Percentiles rank a stretch among this genome's conserved stretches.
These are phyloP conservation scores for Pseudocheirus occidentalis DNA, from an alignment of 2,797 vertebrate species.

Conservation along the genomic window DNA sequence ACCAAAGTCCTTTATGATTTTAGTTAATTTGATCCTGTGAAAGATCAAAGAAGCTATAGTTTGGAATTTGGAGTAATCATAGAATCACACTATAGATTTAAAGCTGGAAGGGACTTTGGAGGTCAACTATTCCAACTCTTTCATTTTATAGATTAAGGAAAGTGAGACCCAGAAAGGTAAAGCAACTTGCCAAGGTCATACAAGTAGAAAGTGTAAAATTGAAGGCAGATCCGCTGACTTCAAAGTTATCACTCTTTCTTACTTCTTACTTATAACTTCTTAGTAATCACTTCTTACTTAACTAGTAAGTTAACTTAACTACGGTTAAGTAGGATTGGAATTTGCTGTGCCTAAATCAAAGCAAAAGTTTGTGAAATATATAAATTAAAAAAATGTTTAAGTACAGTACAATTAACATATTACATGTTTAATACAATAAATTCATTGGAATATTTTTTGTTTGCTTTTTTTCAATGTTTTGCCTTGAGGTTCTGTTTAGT, in stretches of 20 bases:
- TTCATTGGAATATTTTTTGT: neutral
- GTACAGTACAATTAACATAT: neutral
- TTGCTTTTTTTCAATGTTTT: neutral
- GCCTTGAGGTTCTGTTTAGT: neutral
- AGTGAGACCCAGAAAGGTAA: neutral
- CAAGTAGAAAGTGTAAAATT: neutral
- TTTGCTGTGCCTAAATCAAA: neutral
- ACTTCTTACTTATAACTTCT: no score
- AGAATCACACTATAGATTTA: neutral
- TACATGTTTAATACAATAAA: neutral
- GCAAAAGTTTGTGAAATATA: neutral
- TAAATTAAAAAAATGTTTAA: no score
- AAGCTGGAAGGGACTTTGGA: neutral
- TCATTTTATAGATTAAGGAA: neutral
- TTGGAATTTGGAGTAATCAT: neutral
- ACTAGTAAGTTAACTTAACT: no score
- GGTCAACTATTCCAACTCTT: neutral
- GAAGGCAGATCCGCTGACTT: neutral
- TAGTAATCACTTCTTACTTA: no score
- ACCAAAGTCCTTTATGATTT: neutral
- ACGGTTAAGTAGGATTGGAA: neutral
- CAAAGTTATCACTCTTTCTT: neutral
- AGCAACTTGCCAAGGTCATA: neutral
- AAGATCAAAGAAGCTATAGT: neutral
- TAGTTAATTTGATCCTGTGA: neutral